Conservation (phyloP, 1,140 invertebrate species). For the Macrocentrus cingulum region DNA sequence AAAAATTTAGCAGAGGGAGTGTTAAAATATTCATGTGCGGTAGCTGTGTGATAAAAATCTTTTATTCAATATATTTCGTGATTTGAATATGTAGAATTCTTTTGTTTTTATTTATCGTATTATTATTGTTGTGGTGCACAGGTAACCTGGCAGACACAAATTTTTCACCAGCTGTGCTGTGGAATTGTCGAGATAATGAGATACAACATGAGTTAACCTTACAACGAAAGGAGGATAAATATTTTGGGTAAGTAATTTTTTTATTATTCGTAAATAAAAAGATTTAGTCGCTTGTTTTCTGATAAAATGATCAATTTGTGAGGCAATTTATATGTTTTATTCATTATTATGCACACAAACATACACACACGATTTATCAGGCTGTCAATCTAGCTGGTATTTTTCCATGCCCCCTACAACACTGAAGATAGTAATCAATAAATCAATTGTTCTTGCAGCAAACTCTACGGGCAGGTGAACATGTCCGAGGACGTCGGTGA, state of each 20-base stretch:
- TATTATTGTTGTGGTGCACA: slow-evolving; percentile 13
- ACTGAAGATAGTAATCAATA: background rate
- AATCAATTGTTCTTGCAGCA: slow-evolving; percentile 8
- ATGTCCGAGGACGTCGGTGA: slow-evolving; percentile 44
- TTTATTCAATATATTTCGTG: no score
- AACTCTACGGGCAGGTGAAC: slow-evolving; percentile 30
- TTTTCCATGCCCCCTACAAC: background rate
- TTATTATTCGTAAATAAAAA: background rate
- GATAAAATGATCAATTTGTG: background rate
- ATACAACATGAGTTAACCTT: slow-evolving; percentile 33
- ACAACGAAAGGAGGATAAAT: slow-evolving; percentile 42
- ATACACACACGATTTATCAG: no score
- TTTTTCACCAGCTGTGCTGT: slow-evolving; percentile 8
- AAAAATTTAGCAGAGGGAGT: no score
- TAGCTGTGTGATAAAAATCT: no score
- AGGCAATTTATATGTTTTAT: background rate
- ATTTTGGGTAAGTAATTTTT: slow-evolving; percentile 41
- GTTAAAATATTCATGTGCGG: no score
- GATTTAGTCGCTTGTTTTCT: background rate
- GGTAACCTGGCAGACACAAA: slow-evolving; percentile 12
- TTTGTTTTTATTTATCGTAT: background rate
- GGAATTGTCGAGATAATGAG: slow-evolving; percentile 15
- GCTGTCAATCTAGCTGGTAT: no score
- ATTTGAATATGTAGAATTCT: no score
- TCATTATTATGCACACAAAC: no score